Evolutionary conservation across 2,113 vertebrate genomes (phyloP).

Genomic region (Malurus alboscapulatus): DNA sequence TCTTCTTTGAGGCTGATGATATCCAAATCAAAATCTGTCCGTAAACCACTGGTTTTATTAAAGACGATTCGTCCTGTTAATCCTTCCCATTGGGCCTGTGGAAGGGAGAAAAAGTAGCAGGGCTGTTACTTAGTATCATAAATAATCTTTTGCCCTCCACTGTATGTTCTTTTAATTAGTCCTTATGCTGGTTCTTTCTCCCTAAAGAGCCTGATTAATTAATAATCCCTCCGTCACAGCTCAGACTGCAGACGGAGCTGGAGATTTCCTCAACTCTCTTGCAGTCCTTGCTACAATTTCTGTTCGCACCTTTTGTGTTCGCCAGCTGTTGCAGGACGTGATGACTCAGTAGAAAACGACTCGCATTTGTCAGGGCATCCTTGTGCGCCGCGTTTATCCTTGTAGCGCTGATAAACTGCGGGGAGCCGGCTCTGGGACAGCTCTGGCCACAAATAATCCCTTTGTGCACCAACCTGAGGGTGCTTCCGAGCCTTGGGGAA

Average conservation of each 20-base stretch:
- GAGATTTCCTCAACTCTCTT: slow-evolving; percentile 78
- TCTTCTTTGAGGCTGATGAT: slow-evolving; percentile 96
- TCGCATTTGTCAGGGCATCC: slow-evolving; percentile 18
- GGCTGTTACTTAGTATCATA: slow-evolving; percentile 63
- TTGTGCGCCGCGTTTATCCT: not conserved
- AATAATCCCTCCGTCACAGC: slow-evolving; percentile 77
- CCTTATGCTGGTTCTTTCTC: slow-evolving; percentile 78
- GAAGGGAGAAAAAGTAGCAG: slow-evolving; percentile 49
- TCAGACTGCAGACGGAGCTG: slow-evolving; percentile 56
- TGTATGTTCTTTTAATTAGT: slow-evolving; percentile 87
- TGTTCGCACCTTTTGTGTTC: slow-evolving; percentile 60
- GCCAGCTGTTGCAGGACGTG: slow-evolving; percentile 64
- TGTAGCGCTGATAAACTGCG: not conserved
- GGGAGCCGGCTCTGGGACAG: not conserved
- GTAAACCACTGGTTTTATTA: slow-evolving; percentile 92
- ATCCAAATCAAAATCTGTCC: slow-evolving; percentile 97
- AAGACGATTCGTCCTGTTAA: slow-evolving; percentile 94
- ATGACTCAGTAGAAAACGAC: slow-evolving; percentile 26
- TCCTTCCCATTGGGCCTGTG: slow-evolving; percentile 97
- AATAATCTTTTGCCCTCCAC: slow-evolving; percentile 73
- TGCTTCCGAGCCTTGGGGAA: not conserved
- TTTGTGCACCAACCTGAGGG: not conserved
- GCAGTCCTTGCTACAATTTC: slow-evolving; percentile 67
- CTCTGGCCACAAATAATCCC: not conserved
- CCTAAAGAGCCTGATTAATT: slow-evolving; percentile 88